Conservation (phyloP, 1,140 invertebrate genomes). For the Antheraea pernyi region DNA sequence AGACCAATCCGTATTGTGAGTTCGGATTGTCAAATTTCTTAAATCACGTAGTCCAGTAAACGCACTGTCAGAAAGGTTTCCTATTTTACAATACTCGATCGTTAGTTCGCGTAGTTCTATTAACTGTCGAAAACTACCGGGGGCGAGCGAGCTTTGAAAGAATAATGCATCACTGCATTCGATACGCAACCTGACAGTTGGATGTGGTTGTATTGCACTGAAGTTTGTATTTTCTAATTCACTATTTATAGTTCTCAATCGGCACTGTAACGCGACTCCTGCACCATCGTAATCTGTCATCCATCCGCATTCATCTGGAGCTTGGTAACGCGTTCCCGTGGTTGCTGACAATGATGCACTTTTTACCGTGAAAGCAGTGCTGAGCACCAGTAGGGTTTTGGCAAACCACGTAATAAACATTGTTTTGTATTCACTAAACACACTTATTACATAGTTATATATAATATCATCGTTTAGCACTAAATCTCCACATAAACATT, state of each 20-base stretch:
- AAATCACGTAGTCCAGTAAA: constrained; percentile 90
- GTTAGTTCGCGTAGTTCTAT: constrained; percentile 90
- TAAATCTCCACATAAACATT: constrained; percentile 51
- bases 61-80: constrained; percentile 90
- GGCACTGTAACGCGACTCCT: constrained; percentile 88
- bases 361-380: constrained; percentile 55
- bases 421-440: constrained; percentile 60
- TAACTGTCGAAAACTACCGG: constrained; percentile 90
- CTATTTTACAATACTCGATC: constrained; percentile 95
- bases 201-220: constrained; percentile 92
- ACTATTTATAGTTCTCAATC: constrained; percentile 91
- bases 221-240: constrained; percentile 94
- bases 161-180: constrained; percentile 92
- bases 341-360: constrained; percentile 72
- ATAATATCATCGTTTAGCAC: constrained; percentile 50
- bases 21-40: constrained; percentile 90
- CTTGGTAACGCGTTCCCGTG: constrained; percentile 83
- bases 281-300: constrained; percentile 81
- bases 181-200: constrained; percentile 88
- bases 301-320: constrained; percentile 92
- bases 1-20: constrained; percentile 94
- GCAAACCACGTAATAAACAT: constrained; percentile 67
- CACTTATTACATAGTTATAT: constrained; percentile 72
- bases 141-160: constrained; percentile 91
- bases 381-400: constrained; percentile 61